Evolutionary conservation across 2,113 vertebrate genomes (phyloP), one percentile per base, ranked within the genome.

Genomic region (Phalacrocorax aristotelis): DNA sequence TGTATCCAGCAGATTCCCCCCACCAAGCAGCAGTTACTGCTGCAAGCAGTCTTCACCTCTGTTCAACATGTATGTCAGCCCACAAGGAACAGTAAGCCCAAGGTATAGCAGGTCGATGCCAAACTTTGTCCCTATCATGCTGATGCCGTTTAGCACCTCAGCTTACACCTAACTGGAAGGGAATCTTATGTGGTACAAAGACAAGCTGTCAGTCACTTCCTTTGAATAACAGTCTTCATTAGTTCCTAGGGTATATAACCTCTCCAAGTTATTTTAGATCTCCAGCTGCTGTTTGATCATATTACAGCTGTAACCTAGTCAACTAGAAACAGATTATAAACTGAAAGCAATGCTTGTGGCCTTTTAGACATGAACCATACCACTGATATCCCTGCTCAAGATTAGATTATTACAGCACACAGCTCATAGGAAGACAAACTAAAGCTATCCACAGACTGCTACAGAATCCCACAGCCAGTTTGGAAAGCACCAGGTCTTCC

Each of bases 271-370:
- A 96, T 90, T 96, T 95, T 93, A 81, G 86, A 62, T 46, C 94
- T 91, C 94, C 94, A 93, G 86, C 90, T 95, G 90, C 83, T 93
- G 72, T 71, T 94, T 91, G 95, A 95, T 96, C 93, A 29, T 57
- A 65, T 97, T 95, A 97, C 96, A 86, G 66, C 87, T 95, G 96
- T 94, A 97, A 97, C 86, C 52, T 32, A 93, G 89, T 96, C 92
- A 95, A 76, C 92, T 51, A 93, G 71, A 69, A 93, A 44, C 87
- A 95, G 77, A 91, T 85, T 55, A 95, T 83, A 87, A 89, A 95
- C 93, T 76, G 32, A 91, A 82, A 77, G 62, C 70, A 96, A 79
- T n/a, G 49, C 82, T 69, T 34, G 18, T 54, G 66, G 82, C 77
- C 70, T 85, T 95, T 83, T 36, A 69, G 44, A 91, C 15, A 11